Evolutionary conservation across 2,113 vertebrate species (phyloP).

Genomic region (Dasyurus viverrinus): DNA sequence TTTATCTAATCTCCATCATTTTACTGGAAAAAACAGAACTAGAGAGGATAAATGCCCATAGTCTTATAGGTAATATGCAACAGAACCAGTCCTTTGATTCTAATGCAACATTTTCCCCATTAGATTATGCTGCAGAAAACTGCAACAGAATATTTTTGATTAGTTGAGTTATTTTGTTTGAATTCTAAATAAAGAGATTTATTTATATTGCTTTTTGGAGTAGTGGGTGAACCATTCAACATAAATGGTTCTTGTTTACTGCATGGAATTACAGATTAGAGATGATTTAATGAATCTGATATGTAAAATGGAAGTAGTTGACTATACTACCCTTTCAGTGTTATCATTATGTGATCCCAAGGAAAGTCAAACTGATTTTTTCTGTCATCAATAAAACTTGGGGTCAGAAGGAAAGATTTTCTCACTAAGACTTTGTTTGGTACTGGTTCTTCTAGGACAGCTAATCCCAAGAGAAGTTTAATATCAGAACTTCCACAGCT

Average conservation of each 20-base stretch:
- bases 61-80: not conserved
- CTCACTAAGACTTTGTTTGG: not conserved
- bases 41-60: not conserved
- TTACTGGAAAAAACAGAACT: not conserved
- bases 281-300: not conserved
- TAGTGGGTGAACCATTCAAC: not conserved
- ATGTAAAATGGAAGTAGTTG: not conserved
- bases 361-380: not conserved
- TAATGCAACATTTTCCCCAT: not conserved
- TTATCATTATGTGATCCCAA: not conserved
- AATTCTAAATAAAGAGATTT: not conserved
- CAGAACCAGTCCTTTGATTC: not conserved
- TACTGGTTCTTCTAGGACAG: not conserved
- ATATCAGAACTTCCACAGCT: not conserved
- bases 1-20: not conserved
- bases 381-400: not conserved
- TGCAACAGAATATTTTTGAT: not conserved
- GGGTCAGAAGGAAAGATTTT: not conserved
- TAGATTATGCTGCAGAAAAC: not conserved
- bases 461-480: not conserved
- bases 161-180: not conserved
- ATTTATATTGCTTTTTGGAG: not conserved
- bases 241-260: not conserved
- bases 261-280: not conserved
- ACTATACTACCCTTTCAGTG: not conserved